A percentile compares a stretch with the other conserved stretches of the same genome.
Evolutionary conservation across 2,113 vertebrate species (phyloP).

Genomic region (Lophius piscatorius): DNA sequence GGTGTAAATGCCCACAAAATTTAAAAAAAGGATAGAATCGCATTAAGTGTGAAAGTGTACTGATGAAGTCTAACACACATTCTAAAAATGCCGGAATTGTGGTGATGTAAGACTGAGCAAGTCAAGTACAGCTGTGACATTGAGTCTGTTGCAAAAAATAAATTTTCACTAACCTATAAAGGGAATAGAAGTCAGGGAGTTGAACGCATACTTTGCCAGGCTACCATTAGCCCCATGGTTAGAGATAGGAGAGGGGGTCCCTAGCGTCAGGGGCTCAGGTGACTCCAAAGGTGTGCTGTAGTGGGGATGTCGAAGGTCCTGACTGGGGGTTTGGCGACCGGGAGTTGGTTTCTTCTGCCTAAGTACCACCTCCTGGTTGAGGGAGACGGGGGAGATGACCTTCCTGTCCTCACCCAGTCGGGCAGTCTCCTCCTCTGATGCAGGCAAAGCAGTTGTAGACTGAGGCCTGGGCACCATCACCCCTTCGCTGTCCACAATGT

Average conservation of each 20-base stretch:
- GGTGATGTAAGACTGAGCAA: no score
- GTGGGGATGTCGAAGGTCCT: slow-evolving; percentile 78
- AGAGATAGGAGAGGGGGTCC: slow-evolving; percentile 28
- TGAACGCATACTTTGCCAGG: slow-evolving; percentile 83
- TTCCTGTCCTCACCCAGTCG: slow-evolving; percentile 22
- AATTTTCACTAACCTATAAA: slow-evolving; percentile 91
- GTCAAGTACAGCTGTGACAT: no score
- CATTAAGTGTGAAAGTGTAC: no score
- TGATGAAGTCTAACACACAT: no score
- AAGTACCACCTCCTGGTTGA: slow-evolving; percentile 82
- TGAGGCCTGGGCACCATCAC: slow-evolving; percentile 15
- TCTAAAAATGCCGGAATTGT: no score
- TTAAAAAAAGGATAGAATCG: no score
- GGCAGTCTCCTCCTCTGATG: slow-evolving; percentile 35
- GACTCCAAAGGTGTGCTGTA: slow-evolving; percentile 76
- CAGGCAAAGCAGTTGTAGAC: slow-evolving; percentile 32
- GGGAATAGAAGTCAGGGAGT: slow-evolving; percentile 92
- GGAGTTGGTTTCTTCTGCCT: slow-evolving; percentile 86
- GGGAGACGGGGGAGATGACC: slow-evolving; percentile 37
- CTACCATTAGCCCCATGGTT: slow-evolving; percentile 67
- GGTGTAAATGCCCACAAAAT: no score
- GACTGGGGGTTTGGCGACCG: slow-evolving; percentile 69
- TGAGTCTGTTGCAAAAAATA: slow-evolving; percentile 19
- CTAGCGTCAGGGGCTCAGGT: slow-evolving; percentile 51
- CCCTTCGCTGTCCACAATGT: slow-evolving; percentile 40